phyloP scores from a whole-genome alignment of 2,888 invertebrate genomes.

The Arge pagana region DNA sequence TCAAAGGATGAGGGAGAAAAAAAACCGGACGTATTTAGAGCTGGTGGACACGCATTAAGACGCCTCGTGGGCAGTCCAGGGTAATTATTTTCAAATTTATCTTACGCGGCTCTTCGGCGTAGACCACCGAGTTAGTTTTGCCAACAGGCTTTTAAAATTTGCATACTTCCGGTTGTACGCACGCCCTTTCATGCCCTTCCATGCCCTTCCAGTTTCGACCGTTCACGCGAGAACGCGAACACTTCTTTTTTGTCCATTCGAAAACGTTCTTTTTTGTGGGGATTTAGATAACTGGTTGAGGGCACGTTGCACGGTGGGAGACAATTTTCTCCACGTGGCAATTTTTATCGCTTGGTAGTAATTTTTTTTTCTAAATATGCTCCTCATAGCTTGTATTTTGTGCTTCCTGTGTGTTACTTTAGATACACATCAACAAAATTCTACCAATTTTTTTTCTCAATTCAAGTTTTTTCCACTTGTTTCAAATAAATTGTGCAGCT shows the following conservation, averaged over 20 bases:
- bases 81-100: slow-evolving; percentile 52
- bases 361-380: no score
- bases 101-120: no score
- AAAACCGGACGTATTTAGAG: slow-evolving; percentile 19
- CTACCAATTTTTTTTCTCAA: no score
- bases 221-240: slow-evolving; percentile 30
- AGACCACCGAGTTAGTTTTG: slow-evolving; percentile 52
- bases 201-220: slow-evolving; percentile 23
- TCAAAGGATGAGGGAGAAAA: background rate
- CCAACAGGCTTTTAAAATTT: slow-evolving; percentile 46
- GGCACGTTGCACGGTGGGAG: slow-evolving; percentile 40
- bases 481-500: no score
- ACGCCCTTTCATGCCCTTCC: slow-evolving; percentile 32
- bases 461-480: no score
- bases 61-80: slow-evolving; percentile 20
- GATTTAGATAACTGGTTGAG: slow-evolving; percentile 21
- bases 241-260: slow-evolving; percentile 17
- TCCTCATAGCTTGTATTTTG: no score
- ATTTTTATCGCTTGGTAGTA: no score
- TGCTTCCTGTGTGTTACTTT: no score
- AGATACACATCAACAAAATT: no score
- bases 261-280: slow-evolving; percentile 21
- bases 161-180: slow-evolving; percentile 45
- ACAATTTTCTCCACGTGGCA: no score
- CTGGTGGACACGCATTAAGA: slow-evolving; percentile 22